Base-by-base conservation (phyloP, 2,888 invertebrate genomes). In the Cephus rjabovi region DNA sequence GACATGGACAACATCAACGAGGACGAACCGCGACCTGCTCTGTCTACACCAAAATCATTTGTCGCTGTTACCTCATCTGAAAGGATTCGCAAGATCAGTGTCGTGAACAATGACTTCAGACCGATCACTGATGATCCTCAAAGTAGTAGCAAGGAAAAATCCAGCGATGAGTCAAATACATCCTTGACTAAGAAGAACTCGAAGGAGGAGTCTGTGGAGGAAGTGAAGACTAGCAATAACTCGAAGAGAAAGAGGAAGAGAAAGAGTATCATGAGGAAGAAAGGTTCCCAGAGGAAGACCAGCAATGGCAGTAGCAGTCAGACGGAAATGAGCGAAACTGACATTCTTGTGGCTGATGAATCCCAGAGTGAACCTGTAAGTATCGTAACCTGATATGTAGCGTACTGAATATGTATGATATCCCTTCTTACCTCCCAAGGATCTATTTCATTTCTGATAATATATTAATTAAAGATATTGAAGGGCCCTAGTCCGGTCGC, bases 211-310 rank as follows among this genome's bases (percentile, higher is more conserved):
- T 83, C 80, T 0, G 89, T 83, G 9, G 94, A 94, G 33, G 94
- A 94, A 34, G 77, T 86, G 1, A 95, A 95, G 84, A 92, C 89
- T 74, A 94, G 93, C 81, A 94, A 93, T 73, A 94, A 93, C 31
- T 87, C 89, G 79, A 97, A 96, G 89, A 95, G 96, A 91, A 96
- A 96, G 90, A 94, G 96, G 77, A 95, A 96, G 84, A 95, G 96
- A 92, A 96, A 95, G 93, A 94, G 95, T 68, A 93, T 95, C 84
- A 95, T 96, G 91, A 96, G 96, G 92, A 96, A 96, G 92, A 97
- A 96, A 90, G 95, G 95, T 86, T 93, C 94, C 0, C 95, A 95
- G 87, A 94, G 96, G 79, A 96, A 96, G 88, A 94, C 95, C 0
- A 91, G 89, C 79, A 90, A 87, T 79, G 90, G 88, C 35, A 89